Percentiles rank a stretch among this genome's conserved stretches.
phyloP scores from a whole-genome alignment of 2,113 vertebrate species.

The Rissa tridactyla region DNA sequence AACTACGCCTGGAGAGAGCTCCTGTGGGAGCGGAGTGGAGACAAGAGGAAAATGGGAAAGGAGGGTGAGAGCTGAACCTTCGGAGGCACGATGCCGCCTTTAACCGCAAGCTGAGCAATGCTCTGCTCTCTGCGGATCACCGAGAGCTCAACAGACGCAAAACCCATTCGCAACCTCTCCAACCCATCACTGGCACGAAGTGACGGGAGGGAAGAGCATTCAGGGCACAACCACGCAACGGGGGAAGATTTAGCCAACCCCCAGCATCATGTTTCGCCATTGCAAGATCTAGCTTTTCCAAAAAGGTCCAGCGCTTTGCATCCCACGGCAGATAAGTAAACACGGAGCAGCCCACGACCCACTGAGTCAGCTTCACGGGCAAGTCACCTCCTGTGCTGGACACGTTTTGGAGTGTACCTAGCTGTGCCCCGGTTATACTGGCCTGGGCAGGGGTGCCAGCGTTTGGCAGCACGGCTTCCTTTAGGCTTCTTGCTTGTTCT shows the following conservation, averaged over 20 bases:
- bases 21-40: background rate
- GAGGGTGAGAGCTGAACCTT: fast-evolving
- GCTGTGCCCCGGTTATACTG: background rate
- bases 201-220: background rate
- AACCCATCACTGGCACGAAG: fast-evolving
- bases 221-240: background rate
- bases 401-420: background rate
- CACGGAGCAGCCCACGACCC: background rate
- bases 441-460: conserved; percentile 15
- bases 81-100: fast-evolving
- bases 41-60: background rate
- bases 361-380: background rate
- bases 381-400: conserved; percentile 17
- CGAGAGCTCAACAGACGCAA: background rate
- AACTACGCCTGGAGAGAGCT: background rate
- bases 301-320: background rate
- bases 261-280: fast-evolving
- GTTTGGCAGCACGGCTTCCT: conserved; percentile 3
- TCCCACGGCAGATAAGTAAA: background rate
- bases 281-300: background rate
- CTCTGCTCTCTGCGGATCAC: background rate
- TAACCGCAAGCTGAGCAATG: fast-evolving
- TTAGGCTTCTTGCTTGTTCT: background rate
- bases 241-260: background rate
- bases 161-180: background rate